Evolutionary conservation across 2,797 vertebrate species (phyloP), one percentile per base, ranked within the genome.

Genomic region (Sebastes taczanowskii): DNA sequence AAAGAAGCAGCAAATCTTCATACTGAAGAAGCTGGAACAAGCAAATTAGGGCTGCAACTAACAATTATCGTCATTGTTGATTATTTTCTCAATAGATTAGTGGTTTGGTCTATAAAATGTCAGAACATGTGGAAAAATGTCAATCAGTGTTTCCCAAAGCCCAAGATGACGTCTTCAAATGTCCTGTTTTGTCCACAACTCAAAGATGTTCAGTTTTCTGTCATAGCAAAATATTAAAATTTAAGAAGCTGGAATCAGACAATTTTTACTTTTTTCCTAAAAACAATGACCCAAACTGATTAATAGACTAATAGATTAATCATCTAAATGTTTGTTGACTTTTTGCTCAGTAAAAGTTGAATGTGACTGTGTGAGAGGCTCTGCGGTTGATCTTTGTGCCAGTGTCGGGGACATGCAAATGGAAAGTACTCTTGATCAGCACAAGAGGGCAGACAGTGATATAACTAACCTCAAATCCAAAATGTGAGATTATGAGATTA

Each of bases 401-500:
- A n/a, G 4, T 58, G 70, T 62, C 62, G 13, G 58, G 30, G 27
- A 69, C 58, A 78, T 29, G 2, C 23, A 53, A 64, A 49, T 49
- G 13, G 7, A 64, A 74, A 62, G 20, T 58, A 29, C 69, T 23
- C 34, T 67, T 60, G 25, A 75, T 71, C 58, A 75, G 61, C 56
- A 49, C 35, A 71, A 82, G 66, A 71, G 68, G 71, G 68, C 77
- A 80, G 34, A 77, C 30, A 83, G 30, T 77, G 52, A 82, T 46
- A 42, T 49, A 86, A 74, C 46, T 23, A 35, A 83, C 49, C 74
- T 66, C 25, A 38, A 81, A 86, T 74, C 60, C 34, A 71, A 74
- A 83, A 76, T 38, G 22, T 77, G 66, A 85, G 66, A 82, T 83
- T 74, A 86, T 34, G 32, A 70, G 67, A 75, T 83, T 74, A 63